Evolutionary conservation across 2,113 vertebrate genomes (phyloP).

Genomic region (human): DNA sequence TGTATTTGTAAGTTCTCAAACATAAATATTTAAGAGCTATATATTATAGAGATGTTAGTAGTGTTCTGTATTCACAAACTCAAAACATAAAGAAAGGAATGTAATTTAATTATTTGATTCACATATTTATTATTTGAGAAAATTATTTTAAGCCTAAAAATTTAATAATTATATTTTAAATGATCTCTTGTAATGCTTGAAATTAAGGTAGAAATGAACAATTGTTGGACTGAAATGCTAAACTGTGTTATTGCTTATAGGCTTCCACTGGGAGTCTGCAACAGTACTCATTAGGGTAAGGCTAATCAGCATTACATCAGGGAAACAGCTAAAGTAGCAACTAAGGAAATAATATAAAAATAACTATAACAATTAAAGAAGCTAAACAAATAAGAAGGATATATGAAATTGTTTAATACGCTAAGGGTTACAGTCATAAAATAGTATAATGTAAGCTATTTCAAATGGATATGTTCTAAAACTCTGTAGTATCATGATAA

Average conservation of each 20-base stretch:
- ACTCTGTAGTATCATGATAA: neutral
- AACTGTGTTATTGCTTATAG: slow-evolving; percentile 72
- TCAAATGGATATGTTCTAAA: slow-evolving; percentile 29
- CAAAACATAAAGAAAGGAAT: neutral
- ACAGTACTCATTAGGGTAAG: slow-evolving; percentile 73
- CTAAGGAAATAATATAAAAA: slow-evolving; percentile 67
- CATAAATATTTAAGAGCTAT: neutral
- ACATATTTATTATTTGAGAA: neutral
- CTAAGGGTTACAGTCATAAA: slow-evolving; percentile 50
- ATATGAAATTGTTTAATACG: slow-evolving; percentile 35
- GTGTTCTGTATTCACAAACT: neutral
- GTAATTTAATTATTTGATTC: neutral
- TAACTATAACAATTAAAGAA: slow-evolving; percentile 75
- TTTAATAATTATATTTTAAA: slow-evolving; percentile 80
- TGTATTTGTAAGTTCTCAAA: neutral
- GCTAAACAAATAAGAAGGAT: neutral
- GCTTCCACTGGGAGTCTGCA: slow-evolving; percentile 72
- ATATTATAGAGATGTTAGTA: neutral
- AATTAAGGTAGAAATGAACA: slow-evolving; percentile 82
- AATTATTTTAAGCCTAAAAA: neutral
- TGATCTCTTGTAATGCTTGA: slow-evolving; percentile 61
- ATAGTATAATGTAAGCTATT: slow-evolving; percentile 22
- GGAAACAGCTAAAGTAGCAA: slow-evolving; percentile 73
- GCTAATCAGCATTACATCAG: slow-evolving; percentile 77
- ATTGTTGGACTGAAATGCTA: slow-evolving; percentile 77